Conservation (phyloP, 2,113 vertebrate genomes). For the Girardinichthys multiradiatus region DNA sequence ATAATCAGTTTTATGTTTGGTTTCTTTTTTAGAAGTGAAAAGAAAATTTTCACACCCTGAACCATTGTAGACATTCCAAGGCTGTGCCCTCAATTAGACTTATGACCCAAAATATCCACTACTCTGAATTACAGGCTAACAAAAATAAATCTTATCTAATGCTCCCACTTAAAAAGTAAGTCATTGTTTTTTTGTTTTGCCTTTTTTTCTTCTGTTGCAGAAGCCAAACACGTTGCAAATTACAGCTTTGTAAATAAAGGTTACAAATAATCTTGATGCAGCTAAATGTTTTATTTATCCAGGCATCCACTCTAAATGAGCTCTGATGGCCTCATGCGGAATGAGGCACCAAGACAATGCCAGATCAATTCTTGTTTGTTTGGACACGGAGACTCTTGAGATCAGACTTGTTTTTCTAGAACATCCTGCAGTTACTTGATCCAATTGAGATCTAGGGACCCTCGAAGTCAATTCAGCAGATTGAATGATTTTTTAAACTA, state of each 20-base stretch:
- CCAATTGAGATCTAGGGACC: not conserved
- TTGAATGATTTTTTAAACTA: not conserved
- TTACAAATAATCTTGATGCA: not conserved
- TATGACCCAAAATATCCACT: conserved; percentile 20
- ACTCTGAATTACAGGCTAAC: conserved; percentile 10
- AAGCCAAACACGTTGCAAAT: conserved; percentile 1
- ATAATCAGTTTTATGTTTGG: too few relatives aligned
- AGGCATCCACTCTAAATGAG: not conserved
- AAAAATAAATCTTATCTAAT: not conserved
- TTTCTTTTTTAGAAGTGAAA: too few relatives aligned
- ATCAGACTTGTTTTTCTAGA: not conserved
- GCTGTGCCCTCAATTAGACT: conserved; percentile 60
- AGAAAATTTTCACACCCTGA: conserved; percentile 6
- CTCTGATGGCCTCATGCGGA: not conserved
- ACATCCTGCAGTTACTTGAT: not conserved
- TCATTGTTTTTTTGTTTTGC: not conserved
- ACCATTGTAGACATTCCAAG: conserved; percentile 33
- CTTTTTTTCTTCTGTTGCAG: not conserved
- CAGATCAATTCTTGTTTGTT: not conserved
- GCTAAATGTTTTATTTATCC: not conserved
- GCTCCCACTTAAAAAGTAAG: too few relatives aligned
- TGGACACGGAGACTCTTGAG: not conserved
- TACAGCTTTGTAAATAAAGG: not conserved
- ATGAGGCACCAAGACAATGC: not conserved
- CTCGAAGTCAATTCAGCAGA: not conserved